Evolutionary conservation across 1,140 invertebrate genomes (phyloP), one percentile per base, ranked within the genome.

Genomic region (Diachasma alloeum): DNA sequence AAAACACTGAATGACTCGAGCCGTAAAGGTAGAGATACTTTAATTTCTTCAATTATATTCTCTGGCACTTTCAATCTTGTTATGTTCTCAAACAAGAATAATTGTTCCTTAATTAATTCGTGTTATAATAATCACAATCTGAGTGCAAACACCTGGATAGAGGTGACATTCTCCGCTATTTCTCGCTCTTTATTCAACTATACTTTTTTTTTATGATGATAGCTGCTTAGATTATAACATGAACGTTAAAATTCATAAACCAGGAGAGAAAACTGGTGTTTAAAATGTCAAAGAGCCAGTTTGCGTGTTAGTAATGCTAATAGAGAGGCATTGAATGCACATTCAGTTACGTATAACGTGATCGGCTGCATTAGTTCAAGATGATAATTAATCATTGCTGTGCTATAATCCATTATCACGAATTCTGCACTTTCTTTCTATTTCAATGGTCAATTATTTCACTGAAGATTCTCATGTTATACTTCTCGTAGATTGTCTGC

Each of bases 401-500:
- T 5, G 9, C 48, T n/a, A 6, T 53, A 53, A 53, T 53, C 48
- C 17, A 53, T 17, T 53, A 53, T 2, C 48, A 53, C 48, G 48
- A 53, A 53, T 19, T 19, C 48, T 17, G 2, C 15, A 53, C 48
- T 53, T 53, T 53, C 13, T 53, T 53, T 53, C 15, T 48, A 3
- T 53, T 15, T 19, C 13, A 17, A 19, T 15, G 9, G 6, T 53
- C 48, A 53, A 53, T 53, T 53, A 19, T 53, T 17, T n/a, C 9
- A 53, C 6, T 31, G n/a, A n/a, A n/a, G n/a, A 48, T 48, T 53
- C 48, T 53, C 48, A 9, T 19, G 48, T 53, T 53, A 53, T 73
- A 42, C 59, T 66, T 31, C 4, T 53, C 66, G 0, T 71, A 95
- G 92, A 91, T 97, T 72, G 96, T 98, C 0, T 98, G 97, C 86